A percentile compares a stretch with the other conserved stretches of the same genome.
phyloP scores from a whole-genome alignment of 2,113 vertebrate species.

The Nematolebias whitei region DNA sequence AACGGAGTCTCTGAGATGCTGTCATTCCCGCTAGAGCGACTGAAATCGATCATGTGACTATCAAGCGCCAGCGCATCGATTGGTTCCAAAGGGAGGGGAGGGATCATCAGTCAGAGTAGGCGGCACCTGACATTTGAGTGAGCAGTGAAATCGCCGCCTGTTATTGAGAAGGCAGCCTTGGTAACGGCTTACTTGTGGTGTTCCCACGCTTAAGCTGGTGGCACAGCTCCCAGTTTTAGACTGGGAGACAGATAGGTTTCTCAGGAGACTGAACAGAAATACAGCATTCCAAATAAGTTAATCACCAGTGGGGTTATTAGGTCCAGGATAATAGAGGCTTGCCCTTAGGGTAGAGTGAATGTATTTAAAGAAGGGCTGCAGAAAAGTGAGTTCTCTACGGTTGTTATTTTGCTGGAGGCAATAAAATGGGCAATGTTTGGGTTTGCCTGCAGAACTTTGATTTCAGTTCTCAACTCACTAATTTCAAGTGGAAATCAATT shows the following conservation, averaged over 20 bases:
- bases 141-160: no score
- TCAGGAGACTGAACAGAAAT: constrained; percentile 78
- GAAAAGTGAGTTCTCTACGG: constrained; percentile 21
- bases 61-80: no score
- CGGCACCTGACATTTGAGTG: no score
- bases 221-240: constrained; percentile 74
- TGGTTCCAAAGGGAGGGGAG: no score
- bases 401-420: constrained; percentile 11
- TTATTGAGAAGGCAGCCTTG: no score
- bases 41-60: no score
- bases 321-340: constrained; percentile 38
- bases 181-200: constrained; percentile 61
- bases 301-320: constrained; percentile 66
- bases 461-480: constrained; percentile 18
- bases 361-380: constrained; percentile 41
- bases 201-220: constrained; percentile 77
- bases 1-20: no score
- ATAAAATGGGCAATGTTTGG: constrained; percentile 3
- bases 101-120: no score
- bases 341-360: constrained; percentile 29
- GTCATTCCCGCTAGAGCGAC: no score
- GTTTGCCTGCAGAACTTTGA: background rate
- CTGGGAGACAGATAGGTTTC: constrained; percentile 73
- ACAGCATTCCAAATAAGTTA: constrained; percentile 75
- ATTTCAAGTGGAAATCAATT: constrained; percentile 14